Percentiles rank a stretch among this genome's conserved stretches.
Evolutionary conservation across 1,140 invertebrate species (phyloP).

Genomic region (Drosophila pandora): DNA sequence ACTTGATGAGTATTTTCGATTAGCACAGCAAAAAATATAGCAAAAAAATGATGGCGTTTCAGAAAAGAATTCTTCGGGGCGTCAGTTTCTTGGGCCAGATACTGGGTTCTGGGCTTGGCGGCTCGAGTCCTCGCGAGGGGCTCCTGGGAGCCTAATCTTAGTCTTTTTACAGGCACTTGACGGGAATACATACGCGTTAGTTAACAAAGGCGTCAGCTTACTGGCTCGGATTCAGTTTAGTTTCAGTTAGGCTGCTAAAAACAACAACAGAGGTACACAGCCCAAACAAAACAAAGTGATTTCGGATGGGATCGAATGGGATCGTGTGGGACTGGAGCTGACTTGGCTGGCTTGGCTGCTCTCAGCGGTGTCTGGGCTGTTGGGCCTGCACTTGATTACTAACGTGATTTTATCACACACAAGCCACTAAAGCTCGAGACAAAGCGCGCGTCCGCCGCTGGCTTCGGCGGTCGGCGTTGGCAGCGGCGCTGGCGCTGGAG

Average conservation of each 20-base stretch:
- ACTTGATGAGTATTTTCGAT: not conserved
- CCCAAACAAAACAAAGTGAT: slow-evolving; percentile 11
- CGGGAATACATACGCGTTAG: slow-evolving; percentile 37
- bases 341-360: slow-evolving; percentile 39
- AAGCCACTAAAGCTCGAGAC: slow-evolving; percentile 83
- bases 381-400: slow-evolving; percentile 84
- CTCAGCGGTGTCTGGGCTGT: slow-evolving; percentile 74
- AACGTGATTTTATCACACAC: slow-evolving; percentile 84
- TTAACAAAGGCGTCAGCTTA: slow-evolving; percentile 17
- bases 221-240: no score
- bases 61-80: not conserved
- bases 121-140: slow-evolving; percentile 14
- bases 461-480: slow-evolving; percentile 17
- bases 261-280: slow-evolving; percentile 10
- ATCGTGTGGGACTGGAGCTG: slow-evolving; percentile 5
- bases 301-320: slow-evolving; percentile 27
- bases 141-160: not conserved
- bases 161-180: slow-evolving; percentile 7
- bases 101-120: slow-evolving; percentile 2
- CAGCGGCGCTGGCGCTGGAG: slow-evolving; percentile 16
- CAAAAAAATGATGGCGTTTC: slow-evolving; percentile 27
- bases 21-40: slow-evolving; percentile 29
- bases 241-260: slow-evolving; percentile 5
- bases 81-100: not conserved
- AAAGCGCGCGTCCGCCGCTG: slow-evolving; percentile 61